phyloP scores from a whole-genome alignment of 1,140 invertebrate species.

The Caenorhabditis briggsae region DNA sequence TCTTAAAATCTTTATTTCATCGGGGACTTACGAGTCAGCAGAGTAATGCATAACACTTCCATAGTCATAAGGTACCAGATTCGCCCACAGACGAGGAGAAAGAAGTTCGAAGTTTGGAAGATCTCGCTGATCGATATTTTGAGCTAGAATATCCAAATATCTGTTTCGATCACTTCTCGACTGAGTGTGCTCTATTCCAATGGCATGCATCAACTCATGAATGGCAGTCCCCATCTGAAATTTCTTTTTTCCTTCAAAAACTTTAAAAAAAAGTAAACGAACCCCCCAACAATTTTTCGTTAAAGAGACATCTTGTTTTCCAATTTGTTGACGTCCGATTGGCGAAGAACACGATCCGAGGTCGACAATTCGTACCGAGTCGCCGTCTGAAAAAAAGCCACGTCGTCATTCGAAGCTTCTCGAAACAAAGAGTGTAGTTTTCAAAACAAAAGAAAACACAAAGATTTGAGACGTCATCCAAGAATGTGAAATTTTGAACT shows the following conservation, averaged over 20 bases:
- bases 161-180: slow-evolving; percentile 67
- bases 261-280: not conserved
- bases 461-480: slow-evolving; percentile 11
- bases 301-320: slow-evolving; percentile 41
- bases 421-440: not conserved
- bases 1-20: not conserved
- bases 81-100: slow-evolving; percentile 22
- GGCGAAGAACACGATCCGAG: slow-evolving; percentile 37
- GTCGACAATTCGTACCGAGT: slow-evolving; percentile 43
- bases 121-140: slow-evolving; percentile 43
- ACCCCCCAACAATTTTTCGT: slow-evolving; percentile 43
- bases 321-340: slow-evolving; percentile 42
- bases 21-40: slow-evolving; percentile 13
- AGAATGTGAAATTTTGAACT: not conserved
- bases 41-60: slow-evolving; percentile 56
- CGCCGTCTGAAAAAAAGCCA: slow-evolving; percentile 24
- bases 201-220: slow-evolving; percentile 79
- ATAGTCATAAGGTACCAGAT: slow-evolving; percentile 42
- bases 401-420: not conserved
- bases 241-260: not conserved
- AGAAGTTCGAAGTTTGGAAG: slow-evolving; percentile 31
- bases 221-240: slow-evolving; percentile 39
- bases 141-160: slow-evolving; percentile 44
- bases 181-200: slow-evolving; percentile 76
- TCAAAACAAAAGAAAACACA: not conserved